Conservation (phyloP, 2,797 vertebrate species). For the Enteromius argenteus region DNA sequence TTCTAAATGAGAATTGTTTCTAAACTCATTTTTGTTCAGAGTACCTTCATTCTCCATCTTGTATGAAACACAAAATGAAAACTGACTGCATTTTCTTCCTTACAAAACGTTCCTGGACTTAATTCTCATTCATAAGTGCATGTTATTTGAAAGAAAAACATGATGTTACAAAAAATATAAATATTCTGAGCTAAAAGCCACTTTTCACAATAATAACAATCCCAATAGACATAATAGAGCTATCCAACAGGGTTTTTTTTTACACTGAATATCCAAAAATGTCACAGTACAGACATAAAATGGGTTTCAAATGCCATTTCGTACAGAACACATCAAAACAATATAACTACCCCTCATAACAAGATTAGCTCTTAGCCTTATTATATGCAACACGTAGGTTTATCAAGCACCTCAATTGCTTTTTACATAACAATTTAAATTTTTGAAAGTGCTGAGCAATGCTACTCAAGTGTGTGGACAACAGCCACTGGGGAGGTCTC, state of each 20-base stretch:
- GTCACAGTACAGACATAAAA: background rate
- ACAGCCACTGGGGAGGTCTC: slow-evolving; percentile 46
- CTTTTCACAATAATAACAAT: background rate
- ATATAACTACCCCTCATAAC: background rate
- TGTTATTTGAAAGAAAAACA: background rate
- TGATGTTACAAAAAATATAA: background rate
- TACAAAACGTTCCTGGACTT: background rate
- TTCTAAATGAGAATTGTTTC: background rate
- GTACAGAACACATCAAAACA: background rate
- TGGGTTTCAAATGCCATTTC: background rate
- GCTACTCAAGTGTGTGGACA: slow-evolving; percentile 34
- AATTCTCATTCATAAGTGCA: background rate
- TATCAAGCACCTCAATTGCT: background rate
- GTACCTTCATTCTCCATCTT: background rate
- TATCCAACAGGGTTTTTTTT: background rate
- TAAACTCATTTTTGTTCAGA: background rate
- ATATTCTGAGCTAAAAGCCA: background rate
- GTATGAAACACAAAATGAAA: background rate
- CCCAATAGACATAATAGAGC: background rate
- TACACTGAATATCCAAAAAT: background rate
- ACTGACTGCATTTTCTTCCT: background rate
- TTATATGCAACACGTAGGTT: background rate
- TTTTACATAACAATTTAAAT: background rate
- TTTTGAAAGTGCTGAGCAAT: slow-evolving; percentile 64
- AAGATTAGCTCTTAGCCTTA: background rate